These are phyloP conservation scores for Lasiurus borealis DNA, from an alignment of 2,113 vertebrate species.

Conservation along the genomic window DNA sequence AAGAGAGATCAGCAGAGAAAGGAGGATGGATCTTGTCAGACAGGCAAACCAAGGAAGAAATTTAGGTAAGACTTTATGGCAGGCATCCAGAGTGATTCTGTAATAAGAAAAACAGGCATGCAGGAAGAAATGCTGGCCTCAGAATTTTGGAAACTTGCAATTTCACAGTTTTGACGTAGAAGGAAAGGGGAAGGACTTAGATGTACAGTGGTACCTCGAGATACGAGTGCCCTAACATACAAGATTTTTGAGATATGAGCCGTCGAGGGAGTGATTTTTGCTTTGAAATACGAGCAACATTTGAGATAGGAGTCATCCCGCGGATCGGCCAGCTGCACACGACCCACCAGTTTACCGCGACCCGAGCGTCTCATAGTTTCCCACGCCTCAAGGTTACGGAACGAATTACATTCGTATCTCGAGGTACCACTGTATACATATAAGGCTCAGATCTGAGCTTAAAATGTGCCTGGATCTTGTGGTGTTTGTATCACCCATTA, in stretches of 20 bases:
- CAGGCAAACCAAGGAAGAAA: slow-evolving; percentile 33
- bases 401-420: too few relatives aligned
- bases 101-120: neutral
- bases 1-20: slow-evolving; percentile 23
- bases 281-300: too few relatives aligned
- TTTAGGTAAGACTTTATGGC: neutral
- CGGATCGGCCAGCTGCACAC: too few relatives aligned
- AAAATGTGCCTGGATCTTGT: neutral
- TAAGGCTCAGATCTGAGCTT: neutral
- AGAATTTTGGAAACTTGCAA: slow-evolving; percentile 6
- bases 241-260: too few relatives aligned
- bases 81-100: neutral
- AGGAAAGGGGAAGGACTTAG: slow-evolving; percentile 3
- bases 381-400: too few relatives aligned
- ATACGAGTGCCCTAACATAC: too few relatives aligned
- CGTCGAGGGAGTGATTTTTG: too few relatives aligned
- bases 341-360: too few relatives aligned
- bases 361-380: too few relatives aligned
- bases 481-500: neutral
- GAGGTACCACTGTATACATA: neutral
- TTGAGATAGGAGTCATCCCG: too few relatives aligned
- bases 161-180: neutral
- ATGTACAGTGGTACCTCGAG: too few relatives aligned
- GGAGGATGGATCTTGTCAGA: neutral
- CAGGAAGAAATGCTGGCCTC: neutral